Evolutionary conservation across 2,888 invertebrate genomes (phyloP), one percentile per base, ranked within the genome.

Genomic region (Oegoconia quadripuncta): DNA sequence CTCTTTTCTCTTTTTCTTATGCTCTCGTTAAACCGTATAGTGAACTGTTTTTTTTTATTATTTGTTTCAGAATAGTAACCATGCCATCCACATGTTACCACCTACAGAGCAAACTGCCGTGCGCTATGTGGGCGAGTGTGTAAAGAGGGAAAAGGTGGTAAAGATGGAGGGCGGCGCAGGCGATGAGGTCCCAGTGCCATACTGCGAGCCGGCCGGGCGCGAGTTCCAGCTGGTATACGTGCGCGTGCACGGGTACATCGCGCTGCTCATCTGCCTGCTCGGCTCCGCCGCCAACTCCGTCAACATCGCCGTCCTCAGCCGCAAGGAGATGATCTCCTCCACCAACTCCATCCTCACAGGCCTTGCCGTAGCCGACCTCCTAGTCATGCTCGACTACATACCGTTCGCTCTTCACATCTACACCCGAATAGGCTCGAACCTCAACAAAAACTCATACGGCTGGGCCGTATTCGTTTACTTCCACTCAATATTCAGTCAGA

Each of bases 341-440:
- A 97, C 97, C 3, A 98, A 98, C 78, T 91, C 95, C 34, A 96
- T 98, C 36, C 90, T 98, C n/a, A 96, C 96, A 0, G 95, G 94
- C 3, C 87, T 96, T 7, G 97, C 98, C 0, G 93, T 97, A 2
- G 96, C 97, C 2, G 98, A 98, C 73, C 89, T 98, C 28, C 89
- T 97, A 13, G 97, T 97, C 23, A 97, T 98, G 93, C 89, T 97
- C 58, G 96, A 96, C 63, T 98, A 97, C 76, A 93, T 98, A 44
- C 97, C 97, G 0, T 95, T 95, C 67, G 93, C 95, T 1, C 90
- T 94, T 40, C 95, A 96, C 69, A 91, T 92, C 46, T 94, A 93
- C 64, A 89, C 95, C 13, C 88, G 91, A 32, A 83, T 88, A 14
- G 82, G 84, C 3, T 75, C 83, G 12, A 80, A 73, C 38, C 70